phyloP scores from a whole-genome alignment of 2,888 invertebrate genomes.

The Lycaena phlaeas region DNA sequence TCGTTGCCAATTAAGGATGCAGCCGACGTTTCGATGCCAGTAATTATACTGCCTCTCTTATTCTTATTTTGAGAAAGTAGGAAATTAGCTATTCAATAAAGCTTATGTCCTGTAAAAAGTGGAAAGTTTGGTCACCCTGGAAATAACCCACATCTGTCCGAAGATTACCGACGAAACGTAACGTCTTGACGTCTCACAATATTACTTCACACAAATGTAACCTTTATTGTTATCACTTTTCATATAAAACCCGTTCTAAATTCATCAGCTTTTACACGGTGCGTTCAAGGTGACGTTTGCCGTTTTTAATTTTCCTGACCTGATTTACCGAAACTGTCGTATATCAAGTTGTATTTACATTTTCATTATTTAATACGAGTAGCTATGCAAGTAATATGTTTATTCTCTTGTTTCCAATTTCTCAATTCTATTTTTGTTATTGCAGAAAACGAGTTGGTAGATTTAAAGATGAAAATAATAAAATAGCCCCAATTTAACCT shows the following conservation, averaged over 20 bases:
- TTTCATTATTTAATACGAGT: conserved; percentile 1
- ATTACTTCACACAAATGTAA: conserved; percentile 23
- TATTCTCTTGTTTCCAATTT: neutral
- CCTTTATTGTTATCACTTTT: conserved; percentile 27
- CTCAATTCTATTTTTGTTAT: too few relatives aligned
- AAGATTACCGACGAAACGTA: conserved; percentile 31
- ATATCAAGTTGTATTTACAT: neutral
- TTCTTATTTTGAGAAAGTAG: too few relatives aligned
- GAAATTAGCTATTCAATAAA: too few relatives aligned
- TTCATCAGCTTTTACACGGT: conserved; percentile 19
- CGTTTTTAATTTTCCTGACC: conserved; percentile 60
- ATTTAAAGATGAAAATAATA: too few relatives aligned
- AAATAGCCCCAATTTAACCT: too few relatives aligned
- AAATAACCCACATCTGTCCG: conserved; percentile 43
- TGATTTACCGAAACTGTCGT: conserved; percentile 39
- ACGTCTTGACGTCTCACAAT: conserved; percentile 20
- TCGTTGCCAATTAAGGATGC: too few relatives aligned
- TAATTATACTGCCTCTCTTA: too few relatives aligned
- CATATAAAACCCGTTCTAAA: conserved; percentile 14
- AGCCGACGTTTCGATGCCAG: too few relatives aligned
- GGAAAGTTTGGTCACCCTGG: neutral
- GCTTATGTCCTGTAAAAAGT: neutral
- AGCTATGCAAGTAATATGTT: neutral
- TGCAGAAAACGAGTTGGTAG: too few relatives aligned
- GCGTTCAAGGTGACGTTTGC: conserved; percentile 35